These are phyloP conservation scores for Ammospiza maritima DNA, from an alignment of 2,797 vertebrate genomes.

Conservation along the genomic window DNA sequence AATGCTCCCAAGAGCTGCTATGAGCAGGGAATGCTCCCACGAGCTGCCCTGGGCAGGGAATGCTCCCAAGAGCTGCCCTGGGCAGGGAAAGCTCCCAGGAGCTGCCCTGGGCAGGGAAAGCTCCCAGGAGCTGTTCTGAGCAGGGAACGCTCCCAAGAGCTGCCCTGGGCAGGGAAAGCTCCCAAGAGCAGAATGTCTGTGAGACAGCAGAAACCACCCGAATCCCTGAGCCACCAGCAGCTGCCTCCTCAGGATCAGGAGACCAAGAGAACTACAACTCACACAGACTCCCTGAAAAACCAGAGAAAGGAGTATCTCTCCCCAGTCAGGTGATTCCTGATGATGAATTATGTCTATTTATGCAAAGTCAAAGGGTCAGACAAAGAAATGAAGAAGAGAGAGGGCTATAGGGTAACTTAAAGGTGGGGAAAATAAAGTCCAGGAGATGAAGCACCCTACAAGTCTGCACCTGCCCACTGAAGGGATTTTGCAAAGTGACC, in stretches of 20 bases:
- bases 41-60: not conserved
- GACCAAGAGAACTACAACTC: not conserved
- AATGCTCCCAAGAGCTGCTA: not conserved
- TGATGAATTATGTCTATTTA: not conserved
- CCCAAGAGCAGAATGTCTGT: accelerated
- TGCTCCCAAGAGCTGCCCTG: not conserved
- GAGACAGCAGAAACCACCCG: not conserved
- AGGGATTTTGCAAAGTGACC: not conserved
- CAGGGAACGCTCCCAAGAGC: not conserved
- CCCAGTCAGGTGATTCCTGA: not conserved
- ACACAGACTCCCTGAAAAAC: not conserved
- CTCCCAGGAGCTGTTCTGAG: too few species aligned
- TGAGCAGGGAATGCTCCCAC: too few species aligned
- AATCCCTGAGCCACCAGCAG: not conserved
- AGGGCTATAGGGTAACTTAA: not conserved
- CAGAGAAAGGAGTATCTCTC: not conserved
- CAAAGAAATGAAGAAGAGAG: not conserved
- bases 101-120: too few species aligned
- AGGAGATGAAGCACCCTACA: not conserved
- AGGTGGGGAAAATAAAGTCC: not conserved
- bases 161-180: not conserved
- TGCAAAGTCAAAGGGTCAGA: not conserved
- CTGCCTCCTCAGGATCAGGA: not conserved
- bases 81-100: not conserved
- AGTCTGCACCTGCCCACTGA: not conserved